Conservation (phyloP, 2,113 vertebrate species). For the Pleuronectes platessa region DNA sequence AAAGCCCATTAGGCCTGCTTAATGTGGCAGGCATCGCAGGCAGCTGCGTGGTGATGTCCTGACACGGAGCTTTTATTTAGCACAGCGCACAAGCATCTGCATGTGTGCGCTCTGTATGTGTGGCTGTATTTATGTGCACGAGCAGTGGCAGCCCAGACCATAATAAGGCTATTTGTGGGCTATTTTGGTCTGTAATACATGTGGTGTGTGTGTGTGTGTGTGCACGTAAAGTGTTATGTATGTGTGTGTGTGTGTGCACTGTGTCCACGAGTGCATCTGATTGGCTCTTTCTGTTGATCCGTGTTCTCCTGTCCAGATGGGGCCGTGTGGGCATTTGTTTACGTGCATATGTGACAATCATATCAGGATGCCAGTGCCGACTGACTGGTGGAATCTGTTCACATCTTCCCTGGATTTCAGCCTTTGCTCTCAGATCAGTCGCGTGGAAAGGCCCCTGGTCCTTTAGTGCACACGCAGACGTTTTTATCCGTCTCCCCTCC, state of each 20-base stretch:
- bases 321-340: not conserved
- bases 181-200: constrained; percentile 14
- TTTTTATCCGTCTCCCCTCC: constrained; percentile 59
- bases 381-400: constrained; percentile 78
- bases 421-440: constrained; percentile 73
- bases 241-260: constrained; percentile 2
- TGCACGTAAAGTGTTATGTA: not conserved
- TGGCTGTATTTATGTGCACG: constrained; percentile 45
- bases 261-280: not conserved
- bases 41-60: constrained; percentile 73
- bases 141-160: constrained; percentile 38
- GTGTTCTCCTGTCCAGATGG: not conserved
- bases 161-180: constrained; percentile 56
- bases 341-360: constrained; percentile 25
- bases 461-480: constrained; percentile 66
- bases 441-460: constrained; percentile 72
- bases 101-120: not conserved
- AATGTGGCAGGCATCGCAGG: constrained; percentile 73
- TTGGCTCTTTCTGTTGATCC: not conserved
- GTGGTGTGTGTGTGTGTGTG: constrained; percentile 26
- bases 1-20: constrained; percentile 78
- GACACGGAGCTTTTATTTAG: constrained; percentile 75
- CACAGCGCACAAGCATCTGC: constrained; percentile 38
- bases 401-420: constrained; percentile 72
- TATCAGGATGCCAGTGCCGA: constrained; percentile 46